A percentile compares a stretch with the other conserved stretches of the same genome.
These are phyloP conservation scores for Sclerodermus sp. DNA, from an alignment of 2,888 invertebrate species.

Conservation along the genomic window DNA sequence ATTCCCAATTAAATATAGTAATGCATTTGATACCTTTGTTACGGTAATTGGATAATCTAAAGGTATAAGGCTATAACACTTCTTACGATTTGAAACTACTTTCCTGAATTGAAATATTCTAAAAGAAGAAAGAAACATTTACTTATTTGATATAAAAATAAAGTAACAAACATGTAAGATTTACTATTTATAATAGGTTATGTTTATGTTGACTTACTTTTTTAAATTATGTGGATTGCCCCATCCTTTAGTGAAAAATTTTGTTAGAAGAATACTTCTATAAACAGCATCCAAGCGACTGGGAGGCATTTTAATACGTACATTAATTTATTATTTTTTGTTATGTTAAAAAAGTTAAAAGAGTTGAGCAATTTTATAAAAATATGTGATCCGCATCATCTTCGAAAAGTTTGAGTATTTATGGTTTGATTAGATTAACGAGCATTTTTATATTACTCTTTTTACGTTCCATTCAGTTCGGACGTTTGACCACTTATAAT, in stretches of 20 bases:
- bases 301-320: slow-evolving; percentile 40
- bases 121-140: slow-evolving; percentile 43
- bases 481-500: no score
- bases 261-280: slow-evolving; percentile 81
- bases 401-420: neutral
- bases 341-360: no score
- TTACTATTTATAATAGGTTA: neutral
- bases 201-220: slow-evolving; percentile 62
- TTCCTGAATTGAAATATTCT: slow-evolving; percentile 92
- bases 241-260: slow-evolving; percentile 96
- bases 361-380: neutral
- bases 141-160: neutral
- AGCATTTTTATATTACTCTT: no score
- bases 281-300: slow-evolving; percentile 75
- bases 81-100: slow-evolving; percentile 79
- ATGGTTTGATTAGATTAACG: neutral
- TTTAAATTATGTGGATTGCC: slow-evolving; percentile 89
- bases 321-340: no score
- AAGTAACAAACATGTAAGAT: neutral
- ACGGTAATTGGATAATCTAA: slow-evolving; percentile 83
- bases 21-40: slow-evolving; percentile 68
- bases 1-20: slow-evolving; percentile 1
- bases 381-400: neutral
- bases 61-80: slow-evolving; percentile 80
- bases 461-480: no score